phyloP scores from a whole-genome alignment of 2,113 vertebrate genomes.

The Silurus meridionalis region DNA sequence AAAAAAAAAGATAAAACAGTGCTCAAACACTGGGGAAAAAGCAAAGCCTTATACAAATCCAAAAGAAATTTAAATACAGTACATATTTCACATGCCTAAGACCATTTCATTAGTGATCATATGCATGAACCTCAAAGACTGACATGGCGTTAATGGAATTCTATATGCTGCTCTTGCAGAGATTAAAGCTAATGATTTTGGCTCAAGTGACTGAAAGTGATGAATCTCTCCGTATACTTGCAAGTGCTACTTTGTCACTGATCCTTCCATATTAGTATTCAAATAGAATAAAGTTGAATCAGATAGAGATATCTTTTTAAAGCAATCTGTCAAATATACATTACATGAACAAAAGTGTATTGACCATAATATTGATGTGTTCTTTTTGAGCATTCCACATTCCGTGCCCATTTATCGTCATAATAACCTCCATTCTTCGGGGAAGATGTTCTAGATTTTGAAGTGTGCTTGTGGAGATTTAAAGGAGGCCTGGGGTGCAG shows the following conservation, averaged over 20 bases:
- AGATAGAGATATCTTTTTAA: neutral
- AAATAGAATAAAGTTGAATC: neutral
- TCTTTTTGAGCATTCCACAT: too few species aligned
- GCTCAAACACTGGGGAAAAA: neutral
- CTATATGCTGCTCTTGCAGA: slow-evolving; percentile 42
- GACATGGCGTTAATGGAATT: slow-evolving; percentile 59
- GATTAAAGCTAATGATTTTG: slow-evolving; percentile 66
- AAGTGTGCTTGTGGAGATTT: too few species aligned
- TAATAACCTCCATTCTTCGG: too few species aligned
- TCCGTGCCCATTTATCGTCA: too few species aligned
- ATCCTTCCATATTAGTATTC: slow-evolving; percentile 37
- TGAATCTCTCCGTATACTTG: slow-evolving; percentile 32
- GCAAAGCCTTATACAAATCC: neutral
- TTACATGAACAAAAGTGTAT: too few species aligned
- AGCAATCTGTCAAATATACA: too few species aligned
- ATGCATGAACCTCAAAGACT: slow-evolving; percentile 44
- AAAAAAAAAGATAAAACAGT: neutral
- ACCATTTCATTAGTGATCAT: slow-evolving; percentile 18
- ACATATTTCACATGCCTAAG: slow-evolving; percentile 9
- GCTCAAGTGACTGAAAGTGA: slow-evolving; percentile 55
- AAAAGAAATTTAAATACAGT: neutral
- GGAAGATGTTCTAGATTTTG: too few species aligned
- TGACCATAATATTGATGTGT: too few species aligned
- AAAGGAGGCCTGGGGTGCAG: too few species aligned
- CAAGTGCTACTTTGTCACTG: slow-evolving; percentile 38